Conservation (phyloP, 2,113 vertebrate species). For the Hypanus sabinus region DNA sequence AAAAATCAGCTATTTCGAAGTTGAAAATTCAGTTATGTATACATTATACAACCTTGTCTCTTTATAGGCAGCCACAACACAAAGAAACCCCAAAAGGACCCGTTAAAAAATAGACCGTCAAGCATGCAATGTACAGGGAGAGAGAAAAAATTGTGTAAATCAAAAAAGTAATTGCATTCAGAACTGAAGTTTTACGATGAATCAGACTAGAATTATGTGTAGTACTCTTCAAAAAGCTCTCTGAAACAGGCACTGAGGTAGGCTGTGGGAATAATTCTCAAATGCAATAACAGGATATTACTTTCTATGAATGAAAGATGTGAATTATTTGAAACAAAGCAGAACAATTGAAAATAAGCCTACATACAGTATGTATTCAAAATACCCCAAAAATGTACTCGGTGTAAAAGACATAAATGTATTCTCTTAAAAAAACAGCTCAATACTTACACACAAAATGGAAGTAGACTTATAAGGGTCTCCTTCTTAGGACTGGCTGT, state of each 20-base stretch:
- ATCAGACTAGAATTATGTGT: not conserved
- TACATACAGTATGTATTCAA: not conserved
- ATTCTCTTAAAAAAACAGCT: not conserved
- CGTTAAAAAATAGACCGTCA: too few species aligned
- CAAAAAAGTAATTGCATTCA: too few species aligned
- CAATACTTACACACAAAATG: slow-evolving; percentile 86
- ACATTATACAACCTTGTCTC: too few species aligned
- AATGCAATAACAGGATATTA: not conserved
- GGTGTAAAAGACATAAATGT: not conserved
- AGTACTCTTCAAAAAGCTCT: not conserved
- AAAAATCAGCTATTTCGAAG: not conserved
- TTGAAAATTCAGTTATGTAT: too few species aligned
- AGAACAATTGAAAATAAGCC: not conserved
- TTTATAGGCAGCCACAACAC: too few species aligned
- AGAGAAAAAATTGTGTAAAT: too few species aligned
- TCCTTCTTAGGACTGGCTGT: slow-evolving; percentile 80
- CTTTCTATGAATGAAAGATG: not conserved
- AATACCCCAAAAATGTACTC: not conserved
- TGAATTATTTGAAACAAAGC: not conserved
- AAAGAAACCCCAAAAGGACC: too few species aligned
- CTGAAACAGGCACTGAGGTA: not conserved
- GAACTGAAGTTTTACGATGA: not conserved
- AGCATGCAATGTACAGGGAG: too few species aligned
- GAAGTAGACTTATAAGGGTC: slow-evolving; percentile 78
- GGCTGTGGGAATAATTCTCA: not conserved